A percentile compares a stretch with the other conserved stretches of the same genome.
Evolutionary conservation across 2,888 invertebrate species (phyloP).

Genomic region (Balanococcus diminutus): DNA sequence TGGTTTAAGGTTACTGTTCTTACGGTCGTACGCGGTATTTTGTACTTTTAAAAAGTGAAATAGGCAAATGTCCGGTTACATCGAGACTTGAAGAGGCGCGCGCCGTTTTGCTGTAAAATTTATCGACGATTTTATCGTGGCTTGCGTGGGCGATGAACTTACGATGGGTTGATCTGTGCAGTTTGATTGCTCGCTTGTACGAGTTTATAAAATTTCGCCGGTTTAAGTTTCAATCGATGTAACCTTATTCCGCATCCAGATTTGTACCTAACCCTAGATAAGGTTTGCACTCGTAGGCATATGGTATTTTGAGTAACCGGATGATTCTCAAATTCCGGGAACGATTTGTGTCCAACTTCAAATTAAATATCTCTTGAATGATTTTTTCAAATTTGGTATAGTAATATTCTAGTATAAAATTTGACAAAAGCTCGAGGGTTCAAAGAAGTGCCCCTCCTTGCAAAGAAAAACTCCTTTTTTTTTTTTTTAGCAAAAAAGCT

Average conservation of each 20-base stretch:
- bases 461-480: no score
- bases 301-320: not conserved
- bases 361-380: no score
- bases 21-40: not conserved
- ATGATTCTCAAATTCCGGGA: no score
- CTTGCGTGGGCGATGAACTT: not conserved
- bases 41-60: slow-evolving; percentile 5
- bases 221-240: not conserved
- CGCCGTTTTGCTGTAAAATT: slow-evolving; percentile 3
- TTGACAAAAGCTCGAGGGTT: no score
- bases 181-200: not conserved
- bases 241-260: not conserved
- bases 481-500: no score
- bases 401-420: no score
- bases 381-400: no score
- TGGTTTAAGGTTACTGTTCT: not conserved
- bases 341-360: no score
- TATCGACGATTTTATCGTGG: not conserved
- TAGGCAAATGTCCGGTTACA: slow-evolving; percentile 11
- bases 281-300: no score
- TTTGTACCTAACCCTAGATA: no score
- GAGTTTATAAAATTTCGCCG: not conserved
- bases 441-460: no score
- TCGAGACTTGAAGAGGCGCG: not conserved
- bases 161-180: not conserved